Evolutionary conservation across 2,888 invertebrate genomes (phyloP), one percentile per base, ranked within the genome.

Genomic region (Isotomurus palustris): DNA sequence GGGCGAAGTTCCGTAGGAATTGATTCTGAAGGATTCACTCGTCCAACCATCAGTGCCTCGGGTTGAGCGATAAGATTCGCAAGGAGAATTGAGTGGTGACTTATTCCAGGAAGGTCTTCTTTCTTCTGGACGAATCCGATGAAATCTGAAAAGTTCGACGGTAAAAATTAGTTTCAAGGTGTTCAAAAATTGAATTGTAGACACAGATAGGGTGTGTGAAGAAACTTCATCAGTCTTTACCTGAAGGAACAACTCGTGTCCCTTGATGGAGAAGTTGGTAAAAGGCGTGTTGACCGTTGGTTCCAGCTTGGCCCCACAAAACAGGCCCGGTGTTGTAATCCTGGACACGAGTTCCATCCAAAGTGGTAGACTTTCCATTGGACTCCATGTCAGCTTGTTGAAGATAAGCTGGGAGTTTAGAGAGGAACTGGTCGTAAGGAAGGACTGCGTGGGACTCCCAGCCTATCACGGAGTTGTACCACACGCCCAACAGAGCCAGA

Each of bases 321-420:
- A 92, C 87, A 54, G 91, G 91, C 0, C 91, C 85, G 8, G 70
- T 68, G 41, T 67, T 62, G 56, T 62, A 67, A 1, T 44, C 40
- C 25, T 55, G 55, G 19, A 70, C 60, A 12, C 65, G 45, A 14
- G 60, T 28, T 17, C 65, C 67, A 36, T 41, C 38, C 40, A 68
- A 50, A 3, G 66, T 79, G 1, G 81, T 80, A 73, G 77, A 83
- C 78, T 99, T 99, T 64, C 99, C 99, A 77, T 99, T 99, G 68
- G 94, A 94, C 77, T 99, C 99, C 99, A 99, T 97, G 73, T 97
- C 97, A 3, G 96, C 96, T 79, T 99, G 99, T 78, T 99, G 99
- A 80, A 99, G 97, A 77, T 99, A 99, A 17, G 99, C 97, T 10
- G 99, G 93, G 78, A 99, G 97, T 75, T 97, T 84, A 76, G 99